phyloP scores from a whole-genome alignment of 1,140 invertebrate species.

The Carposina sasakii region DNA sequence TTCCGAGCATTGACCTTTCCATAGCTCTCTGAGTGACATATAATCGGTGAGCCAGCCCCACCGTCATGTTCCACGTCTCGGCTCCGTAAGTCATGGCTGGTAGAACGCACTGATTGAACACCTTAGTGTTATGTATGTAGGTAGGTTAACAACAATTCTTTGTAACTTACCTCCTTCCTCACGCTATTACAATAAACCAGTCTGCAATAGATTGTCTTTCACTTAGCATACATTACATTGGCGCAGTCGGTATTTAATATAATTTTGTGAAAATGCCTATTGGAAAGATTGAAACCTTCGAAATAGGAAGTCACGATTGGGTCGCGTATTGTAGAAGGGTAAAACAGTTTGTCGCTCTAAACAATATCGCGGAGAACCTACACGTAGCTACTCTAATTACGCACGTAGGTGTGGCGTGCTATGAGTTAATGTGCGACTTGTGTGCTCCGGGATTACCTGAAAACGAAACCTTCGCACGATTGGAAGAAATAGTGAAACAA shows the following conservation, averaged over 20 bases:
- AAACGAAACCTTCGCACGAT: neutral
- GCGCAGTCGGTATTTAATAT: conserved; percentile 4
- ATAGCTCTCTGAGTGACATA: too few relatives aligned
- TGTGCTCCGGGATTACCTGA: neutral
- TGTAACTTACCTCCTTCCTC: too few relatives aligned
- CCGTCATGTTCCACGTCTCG: too few relatives aligned
- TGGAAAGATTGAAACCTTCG: conserved; percentile 3
- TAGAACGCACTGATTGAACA: too few relatives aligned
- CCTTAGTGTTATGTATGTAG: too few relatives aligned
- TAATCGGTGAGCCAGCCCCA: too few relatives aligned
- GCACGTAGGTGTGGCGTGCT: neutral
- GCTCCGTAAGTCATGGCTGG: too few relatives aligned
- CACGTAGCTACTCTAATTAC: conserved; percentile 5
- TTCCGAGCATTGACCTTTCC: too few relatives aligned
- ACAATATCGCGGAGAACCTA: neutral
- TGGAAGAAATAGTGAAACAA: neutral
- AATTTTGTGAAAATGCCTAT: neutral
- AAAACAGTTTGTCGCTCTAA: conserved; percentile 4
- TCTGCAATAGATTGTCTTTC: neutral
- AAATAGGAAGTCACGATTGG: conserved; percentile 5
- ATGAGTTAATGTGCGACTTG: conserved; percentile 10
- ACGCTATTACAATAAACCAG: too few relatives aligned
- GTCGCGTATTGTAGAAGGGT: conserved; percentile 1
- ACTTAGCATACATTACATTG: conserved; percentile 1
- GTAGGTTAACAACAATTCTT: too few relatives aligned